Evolutionary conservation across 2,797 vertebrate genomes (phyloP), one percentile per base, ranked within the genome.

Genomic region (Limnodromus scolopaceus): DNA sequence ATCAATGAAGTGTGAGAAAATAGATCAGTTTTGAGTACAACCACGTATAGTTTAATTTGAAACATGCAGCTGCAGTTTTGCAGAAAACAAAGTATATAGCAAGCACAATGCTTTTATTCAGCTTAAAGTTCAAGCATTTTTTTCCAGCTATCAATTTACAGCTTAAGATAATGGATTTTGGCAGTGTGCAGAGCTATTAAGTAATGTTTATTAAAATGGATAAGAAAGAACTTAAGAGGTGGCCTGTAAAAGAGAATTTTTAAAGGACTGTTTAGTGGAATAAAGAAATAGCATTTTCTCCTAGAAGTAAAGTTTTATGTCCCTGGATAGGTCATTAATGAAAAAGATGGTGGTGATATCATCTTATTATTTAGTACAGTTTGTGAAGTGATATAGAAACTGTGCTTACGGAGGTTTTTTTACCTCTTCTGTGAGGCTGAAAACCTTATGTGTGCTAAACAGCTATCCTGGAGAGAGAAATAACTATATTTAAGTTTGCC

Each of bases 71-170:
- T 95, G 95, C 72, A 69, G 17, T 93, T 96, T 82, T 66, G 70
- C 82, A 93, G 89, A 94, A 96, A 92, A 95, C 87, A 95, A 92
- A 91, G 71, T 64, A 48, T 63, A 87, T 48, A 84, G 57, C 46
- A 89, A 69, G 80, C 74, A 96, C 93, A 96, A 95, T 93, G 90
- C 91, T 92, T 94, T 96, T 94, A 95, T 97, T 97, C 93, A 96
- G 49, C 72, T 84, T 76, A 58, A 92, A 92, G 79, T 93, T 75
- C 63, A 89, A 75, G 69, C 76, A 39, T 94, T 87, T 96, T 94
- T 97, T 95, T 81, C 96, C 94, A 96, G 91, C 83, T 96, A 95
- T 97, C 95, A 92, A 65, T 96, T 97, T 97, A 93, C 96, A 94
- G 76, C 72, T 95, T 96, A 89, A 96, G 95, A 96, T 91, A 97